phyloP scores from a whole-genome alignment of 2,797 vertebrate genomes.

The Enteromius viviparus region DNA sequence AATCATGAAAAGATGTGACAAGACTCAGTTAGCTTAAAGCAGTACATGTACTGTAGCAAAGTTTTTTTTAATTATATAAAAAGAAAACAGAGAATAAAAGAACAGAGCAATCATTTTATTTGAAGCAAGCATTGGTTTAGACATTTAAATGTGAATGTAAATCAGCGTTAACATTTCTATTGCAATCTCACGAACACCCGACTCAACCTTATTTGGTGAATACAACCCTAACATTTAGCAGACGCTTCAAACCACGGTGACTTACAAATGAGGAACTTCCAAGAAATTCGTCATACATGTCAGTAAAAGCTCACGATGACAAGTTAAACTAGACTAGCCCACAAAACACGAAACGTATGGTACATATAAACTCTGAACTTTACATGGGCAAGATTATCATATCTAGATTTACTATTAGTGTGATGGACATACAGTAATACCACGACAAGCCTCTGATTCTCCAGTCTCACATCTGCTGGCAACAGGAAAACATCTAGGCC shows the following conservation, averaged over 20 bases:
- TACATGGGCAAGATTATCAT: not conserved
- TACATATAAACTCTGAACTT: not conserved
- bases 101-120: too few species aligned
- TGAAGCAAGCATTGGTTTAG: not conserved
- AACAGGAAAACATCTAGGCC: not conserved
- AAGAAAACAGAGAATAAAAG: too few species aligned
- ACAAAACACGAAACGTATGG: not conserved
- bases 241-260: not conserved
- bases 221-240: not conserved
- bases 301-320: not conserved
- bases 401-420: not conserved
- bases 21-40: too few species aligned
- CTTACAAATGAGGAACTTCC: not conserved
- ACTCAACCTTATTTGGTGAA: not conserved
- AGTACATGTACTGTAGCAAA: too few species aligned
- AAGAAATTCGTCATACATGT: not conserved
- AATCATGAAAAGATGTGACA: too few species aligned
- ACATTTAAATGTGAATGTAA: not conserved
- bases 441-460: not conserved
- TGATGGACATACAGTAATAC: not conserved
- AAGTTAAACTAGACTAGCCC: not conserved
- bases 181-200: not conserved
- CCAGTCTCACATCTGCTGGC: not conserved
- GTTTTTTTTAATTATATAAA: too few species aligned
- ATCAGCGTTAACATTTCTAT: not conserved